Percentiles rank a stretch among this genome's conserved stretches.
Evolutionary conservation across 2,113 vertebrate genomes (phyloP).

Genomic region (Scophthalmus maximus): DNA sequence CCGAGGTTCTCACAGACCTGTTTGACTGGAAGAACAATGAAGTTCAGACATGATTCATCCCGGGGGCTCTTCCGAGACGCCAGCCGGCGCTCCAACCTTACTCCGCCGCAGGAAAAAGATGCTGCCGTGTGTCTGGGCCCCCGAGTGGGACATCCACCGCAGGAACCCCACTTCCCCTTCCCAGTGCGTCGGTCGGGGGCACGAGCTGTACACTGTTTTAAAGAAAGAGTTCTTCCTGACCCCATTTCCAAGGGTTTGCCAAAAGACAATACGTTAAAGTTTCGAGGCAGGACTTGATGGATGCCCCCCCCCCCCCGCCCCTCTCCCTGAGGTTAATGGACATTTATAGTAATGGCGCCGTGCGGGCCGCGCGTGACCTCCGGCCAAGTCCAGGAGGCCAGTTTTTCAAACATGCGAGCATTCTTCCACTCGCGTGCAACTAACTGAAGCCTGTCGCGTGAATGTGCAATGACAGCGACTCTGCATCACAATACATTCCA

Average conservation of each 20-base stretch:
- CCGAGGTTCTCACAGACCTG: constrained; percentile 48
- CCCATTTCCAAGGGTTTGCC: constrained; percentile 31
- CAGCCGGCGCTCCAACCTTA: constrained; percentile 24
- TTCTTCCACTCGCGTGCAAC: constrained; percentile 57
- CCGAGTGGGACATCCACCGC: constrained; percentile 48
- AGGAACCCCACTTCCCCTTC: constrained; percentile 62
- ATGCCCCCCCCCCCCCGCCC: constrained; percentile 17
- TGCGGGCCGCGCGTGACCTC: constrained; percentile 37
- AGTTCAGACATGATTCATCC: constrained; percentile 76
- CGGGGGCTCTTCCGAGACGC: constrained; percentile 67
- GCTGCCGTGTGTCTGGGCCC: constrained; percentile 37
- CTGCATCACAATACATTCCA: constrained; percentile 70
- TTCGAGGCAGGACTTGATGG: constrained; percentile 41
- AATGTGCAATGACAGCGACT: constrained; percentile 67
- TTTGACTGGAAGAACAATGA: constrained; percentile 77
- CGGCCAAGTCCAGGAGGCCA: constrained; percentile 40
- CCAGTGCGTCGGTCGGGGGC: constrained; percentile 16
- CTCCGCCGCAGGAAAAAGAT: constrained; percentile 57
- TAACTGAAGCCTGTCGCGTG: constrained; percentile 51
- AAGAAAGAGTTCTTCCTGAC: constrained; percentile 69
- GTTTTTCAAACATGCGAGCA: constrained; percentile 38
- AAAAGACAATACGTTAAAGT: constrained; percentile 43
- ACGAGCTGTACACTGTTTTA: background rate
- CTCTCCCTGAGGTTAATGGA: constrained; percentile 51
- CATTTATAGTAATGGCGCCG: constrained; percentile 34